These are phyloP conservation scores for Carassius carassius DNA, from an alignment of 2,113 vertebrate species.

Conservation along the genomic window DNA sequence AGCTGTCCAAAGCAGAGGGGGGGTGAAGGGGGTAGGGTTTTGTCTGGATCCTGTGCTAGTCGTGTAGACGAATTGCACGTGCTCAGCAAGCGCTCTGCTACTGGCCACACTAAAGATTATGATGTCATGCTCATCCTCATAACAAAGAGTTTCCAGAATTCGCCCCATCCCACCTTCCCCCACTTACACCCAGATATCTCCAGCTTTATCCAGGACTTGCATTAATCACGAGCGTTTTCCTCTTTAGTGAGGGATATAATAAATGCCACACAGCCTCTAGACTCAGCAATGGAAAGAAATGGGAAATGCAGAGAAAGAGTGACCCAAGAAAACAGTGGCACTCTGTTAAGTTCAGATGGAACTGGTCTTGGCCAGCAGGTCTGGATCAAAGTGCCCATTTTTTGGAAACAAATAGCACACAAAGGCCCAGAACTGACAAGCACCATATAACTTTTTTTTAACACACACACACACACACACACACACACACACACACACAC, in stretches of 20 bases:
- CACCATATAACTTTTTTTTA: neutral
- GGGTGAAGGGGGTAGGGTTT: slow-evolving; percentile 19
- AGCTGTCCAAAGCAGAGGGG: slow-evolving; percentile 66
- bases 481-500: no score
- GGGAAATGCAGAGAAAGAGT: slow-evolving; percentile 26
- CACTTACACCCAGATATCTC: slow-evolving; percentile 73
- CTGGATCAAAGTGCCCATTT: neutral
- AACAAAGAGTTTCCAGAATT: slow-evolving; percentile 70
- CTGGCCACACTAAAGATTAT: slow-evolving; percentile 75
- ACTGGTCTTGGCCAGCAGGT: slow-evolving; percentile 1
- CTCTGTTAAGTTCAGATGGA: slow-evolving; percentile 26
- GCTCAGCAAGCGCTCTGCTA: slow-evolving; percentile 72
- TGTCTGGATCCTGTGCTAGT: slow-evolving; percentile 60
- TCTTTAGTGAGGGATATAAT: slow-evolving; percentile 75
- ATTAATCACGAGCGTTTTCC: slow-evolving; percentile 88
- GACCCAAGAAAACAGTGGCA: slow-evolving; percentile 25
- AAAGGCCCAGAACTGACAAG: slow-evolving; percentile 35
- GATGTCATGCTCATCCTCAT: slow-evolving; percentile 83
- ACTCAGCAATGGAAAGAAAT: slow-evolving; percentile 54
- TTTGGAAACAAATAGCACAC: slow-evolving; percentile 38
- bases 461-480: no score
- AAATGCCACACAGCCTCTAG: slow-evolving; percentile 64
- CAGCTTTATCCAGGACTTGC: slow-evolving; percentile 83
- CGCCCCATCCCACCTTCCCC: slow-evolving; percentile 69
- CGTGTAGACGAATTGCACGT: slow-evolving; percentile 72